Evolutionary conservation across 2,888 invertebrate genomes (phyloP), one percentile per base, ranked within the genome.

Genomic region (Mactromeris polynyma): DNA sequence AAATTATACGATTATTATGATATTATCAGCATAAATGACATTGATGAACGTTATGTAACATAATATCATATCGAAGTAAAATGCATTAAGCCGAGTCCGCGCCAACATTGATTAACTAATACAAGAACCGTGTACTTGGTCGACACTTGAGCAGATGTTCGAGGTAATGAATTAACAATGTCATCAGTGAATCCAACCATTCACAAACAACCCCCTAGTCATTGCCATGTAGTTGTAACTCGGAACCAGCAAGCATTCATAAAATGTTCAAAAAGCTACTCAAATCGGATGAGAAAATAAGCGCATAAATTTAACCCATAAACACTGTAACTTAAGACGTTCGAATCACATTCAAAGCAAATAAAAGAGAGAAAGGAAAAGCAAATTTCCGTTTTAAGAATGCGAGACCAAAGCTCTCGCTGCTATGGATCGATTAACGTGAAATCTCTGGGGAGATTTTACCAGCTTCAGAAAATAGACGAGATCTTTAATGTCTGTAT

Each of bases 241-340:
- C 73, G 33, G 36, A 73, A 26, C 73, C 73, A 7, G 36, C 73
- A 73, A 73, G 26, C 36, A 73, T 73, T 73, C 73, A 73, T 73
- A 73, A 73, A 73, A 73, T 73, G 73, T 73, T 73, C 73, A 73
- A 73, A 73, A 33, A 26, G 36, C 31, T 33, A 36, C 73, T 36
- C 73, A 11, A 73, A 33, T 73, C 31, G 36, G 73, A 36, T 36
- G 36, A 73, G 26, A 73, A 33, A 19, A 73, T 4, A 17, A 26
- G 73, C 36, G 36, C n/a, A 73, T 33, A 73, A 79, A 42, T n/a
- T 42, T 17, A 33, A 17, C 31, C 33, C 80, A 31, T 42, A 46
- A 46, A 80, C 31, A 46, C 26, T 9, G 80, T 80, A 80, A 80
- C 51, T 80, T 80, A 80, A 80, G 80, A 80, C 46, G 80, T n/a